Evolutionary conservation across 2,113 vertebrate species (phyloP).

Genomic region (Mungos mungo): DNA sequence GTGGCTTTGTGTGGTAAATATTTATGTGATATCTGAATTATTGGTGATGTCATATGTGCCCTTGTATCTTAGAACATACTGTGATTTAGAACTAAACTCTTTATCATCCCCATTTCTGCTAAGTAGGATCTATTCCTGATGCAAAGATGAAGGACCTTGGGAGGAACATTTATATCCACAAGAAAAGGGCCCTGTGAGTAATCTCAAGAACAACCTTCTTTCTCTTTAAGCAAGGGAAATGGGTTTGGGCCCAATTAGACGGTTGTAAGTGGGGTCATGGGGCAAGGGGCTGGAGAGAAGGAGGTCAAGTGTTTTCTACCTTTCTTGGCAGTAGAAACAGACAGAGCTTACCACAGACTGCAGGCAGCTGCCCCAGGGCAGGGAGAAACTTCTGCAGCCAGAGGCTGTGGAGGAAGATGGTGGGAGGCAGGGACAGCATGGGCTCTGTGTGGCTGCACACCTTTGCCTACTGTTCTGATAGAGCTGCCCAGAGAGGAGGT

Average conservation of each 20-base stretch:
- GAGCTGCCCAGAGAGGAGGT: not conserved
- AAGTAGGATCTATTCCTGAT: not conserved
- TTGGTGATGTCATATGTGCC: not conserved
- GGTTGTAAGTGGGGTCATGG: not conserved
- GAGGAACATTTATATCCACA: not conserved
- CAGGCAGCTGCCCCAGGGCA: not conserved
- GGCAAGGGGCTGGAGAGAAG: not conserved
- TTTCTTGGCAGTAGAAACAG: not conserved
- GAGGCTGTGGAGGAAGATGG: not conserved
- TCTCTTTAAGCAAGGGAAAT: not conserved
- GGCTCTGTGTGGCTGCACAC: not conserved
- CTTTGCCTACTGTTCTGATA: not conserved
- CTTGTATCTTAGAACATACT: not conserved
- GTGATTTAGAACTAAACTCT: slow-evolving; percentile 14
- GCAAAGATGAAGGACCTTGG: not conserved
- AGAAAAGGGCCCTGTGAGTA: not conserved
- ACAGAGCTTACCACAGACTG: not conserved
- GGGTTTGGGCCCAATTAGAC: not conserved
- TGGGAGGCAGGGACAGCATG: not conserved
- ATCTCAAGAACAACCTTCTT: not conserved
- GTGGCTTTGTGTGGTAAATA: not conserved
- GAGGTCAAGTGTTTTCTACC: not conserved
- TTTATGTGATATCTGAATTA: slow-evolving; percentile 15
- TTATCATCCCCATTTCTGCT: not conserved
- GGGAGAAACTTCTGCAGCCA: not conserved